Percentiles rank a stretch among this genome's conserved stretches.
phyloP scores from a whole-genome alignment of 2,797 vertebrate species.

The Anas flavirostris region DNA sequence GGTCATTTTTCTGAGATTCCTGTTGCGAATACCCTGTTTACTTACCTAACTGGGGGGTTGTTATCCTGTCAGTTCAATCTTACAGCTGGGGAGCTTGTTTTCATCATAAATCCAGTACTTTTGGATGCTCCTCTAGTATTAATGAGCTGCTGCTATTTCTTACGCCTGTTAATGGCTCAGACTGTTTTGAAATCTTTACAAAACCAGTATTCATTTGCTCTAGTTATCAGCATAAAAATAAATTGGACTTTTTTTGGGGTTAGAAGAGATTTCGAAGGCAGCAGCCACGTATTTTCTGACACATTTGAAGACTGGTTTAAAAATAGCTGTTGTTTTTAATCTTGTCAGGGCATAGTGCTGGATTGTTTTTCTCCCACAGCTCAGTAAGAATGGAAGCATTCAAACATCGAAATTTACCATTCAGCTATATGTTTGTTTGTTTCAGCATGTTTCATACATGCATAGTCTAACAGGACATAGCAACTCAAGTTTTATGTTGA shows the following conservation, averaged over 20 bases:
- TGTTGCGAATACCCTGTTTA: neutral
- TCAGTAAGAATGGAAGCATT: neutral
- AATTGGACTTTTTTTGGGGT: neutral
- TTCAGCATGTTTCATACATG: neutral
- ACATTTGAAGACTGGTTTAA: neutral
- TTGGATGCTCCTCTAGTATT: neutral
- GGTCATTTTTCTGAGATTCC: neutral
- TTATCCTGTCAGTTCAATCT: neutral
- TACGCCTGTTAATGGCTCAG: neutral
- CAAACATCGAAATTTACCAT: neutral
- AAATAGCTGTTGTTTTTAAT: neutral
- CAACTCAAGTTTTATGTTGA: neutral
- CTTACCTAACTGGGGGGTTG: neutral
- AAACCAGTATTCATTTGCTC: neutral
- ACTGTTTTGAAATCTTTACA: neutral
- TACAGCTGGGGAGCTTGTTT: neutral
- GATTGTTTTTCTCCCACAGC: neutral
- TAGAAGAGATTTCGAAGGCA: neutral
- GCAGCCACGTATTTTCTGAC: neutral
- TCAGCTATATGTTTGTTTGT: neutral
- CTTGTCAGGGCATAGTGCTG: neutral
- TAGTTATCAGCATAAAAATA: neutral
- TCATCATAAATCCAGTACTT: rapidly evolving
- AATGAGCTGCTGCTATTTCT: neutral
- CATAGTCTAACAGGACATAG: rapidly evolving